A percentile compares a stretch with the other conserved stretches of the same genome.
Evolutionary conservation across 2,797 vertebrate genomes (phyloP).

Genomic region (Trachurus trachurus): DNA sequence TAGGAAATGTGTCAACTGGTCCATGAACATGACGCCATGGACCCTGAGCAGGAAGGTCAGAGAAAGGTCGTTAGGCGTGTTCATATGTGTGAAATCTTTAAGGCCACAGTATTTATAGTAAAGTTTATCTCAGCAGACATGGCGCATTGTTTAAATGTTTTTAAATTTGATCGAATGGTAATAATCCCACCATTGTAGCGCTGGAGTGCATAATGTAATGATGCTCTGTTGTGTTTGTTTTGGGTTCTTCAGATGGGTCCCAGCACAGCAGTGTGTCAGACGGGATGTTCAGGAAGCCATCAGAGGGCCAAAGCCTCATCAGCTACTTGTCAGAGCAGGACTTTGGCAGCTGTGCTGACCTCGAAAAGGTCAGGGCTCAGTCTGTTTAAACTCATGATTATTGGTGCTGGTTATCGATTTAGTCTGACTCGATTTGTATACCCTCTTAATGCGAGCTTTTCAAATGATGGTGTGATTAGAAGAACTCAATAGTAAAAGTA

Average conservation of each 20-base stretch:
- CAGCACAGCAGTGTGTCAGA: conserved; percentile 87
- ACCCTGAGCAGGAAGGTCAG: neutral
- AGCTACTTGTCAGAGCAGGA: conserved; percentile 99
- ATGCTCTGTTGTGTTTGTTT: conserved; percentile 28
- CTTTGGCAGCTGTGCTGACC: conserved; percentile 98
- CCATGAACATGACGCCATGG: neutral
- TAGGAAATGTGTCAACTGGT: neutral
- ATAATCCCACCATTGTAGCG: neutral
- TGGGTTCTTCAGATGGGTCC: conserved; percentile 84
- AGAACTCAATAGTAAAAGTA: neutral
- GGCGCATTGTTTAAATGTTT: neutral
- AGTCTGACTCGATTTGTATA: neutral
- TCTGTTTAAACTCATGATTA: neutral
- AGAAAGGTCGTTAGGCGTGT: neutral
- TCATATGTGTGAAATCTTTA: conserved; percentile 8
- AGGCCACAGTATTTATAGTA: neutral
- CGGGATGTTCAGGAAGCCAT: conserved; percentile 96
- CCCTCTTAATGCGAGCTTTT: neutral
- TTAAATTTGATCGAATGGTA: too few species aligned
- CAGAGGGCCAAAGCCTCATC: conserved; percentile 97
- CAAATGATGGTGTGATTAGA: neutral
- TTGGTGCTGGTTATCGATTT: neutral
- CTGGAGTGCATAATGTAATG: neutral
- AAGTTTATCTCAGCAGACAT: neutral
- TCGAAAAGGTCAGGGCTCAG: conserved; percentile 91